Evolutionary conservation across 2,113 vertebrate genomes (phyloP).

Genomic region (Sporophila hypoxantha): DNA sequence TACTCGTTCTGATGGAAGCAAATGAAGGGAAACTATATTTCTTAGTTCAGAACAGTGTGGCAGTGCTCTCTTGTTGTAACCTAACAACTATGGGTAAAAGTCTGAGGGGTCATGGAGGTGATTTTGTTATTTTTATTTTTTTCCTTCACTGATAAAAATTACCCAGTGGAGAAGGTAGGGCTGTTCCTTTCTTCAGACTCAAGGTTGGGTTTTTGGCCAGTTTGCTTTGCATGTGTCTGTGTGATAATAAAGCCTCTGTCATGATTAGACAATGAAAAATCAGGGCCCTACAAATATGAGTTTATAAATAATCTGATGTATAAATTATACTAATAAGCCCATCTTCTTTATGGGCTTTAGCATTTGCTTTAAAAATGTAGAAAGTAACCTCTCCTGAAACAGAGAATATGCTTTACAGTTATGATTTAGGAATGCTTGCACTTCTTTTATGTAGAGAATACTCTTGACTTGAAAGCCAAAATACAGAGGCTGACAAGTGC

Average conservation of each 20-base stretch:
- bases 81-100: background rate
- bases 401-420: background rate
- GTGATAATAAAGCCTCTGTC: background rate
- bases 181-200: background rate
- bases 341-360: background rate
- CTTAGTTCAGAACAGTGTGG: background rate
- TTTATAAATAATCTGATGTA: background rate
- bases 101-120: background rate
- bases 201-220: background rate
- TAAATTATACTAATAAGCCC: background rate
- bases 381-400: background rate
- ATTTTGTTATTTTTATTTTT: background rate
- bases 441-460: background rate
- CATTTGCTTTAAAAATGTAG: background rate
- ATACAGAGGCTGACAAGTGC: background rate
- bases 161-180: background rate
- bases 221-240: background rate
- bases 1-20: background rate
- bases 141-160: background rate
- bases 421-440: background rate
- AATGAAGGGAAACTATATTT: background rate
- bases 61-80: background rate
- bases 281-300: background rate
- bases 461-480: background rate
- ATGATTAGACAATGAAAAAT: background rate